Base-by-base conservation (phyloP, 1,140 invertebrate genomes). In the Aricia agestis region DNA sequence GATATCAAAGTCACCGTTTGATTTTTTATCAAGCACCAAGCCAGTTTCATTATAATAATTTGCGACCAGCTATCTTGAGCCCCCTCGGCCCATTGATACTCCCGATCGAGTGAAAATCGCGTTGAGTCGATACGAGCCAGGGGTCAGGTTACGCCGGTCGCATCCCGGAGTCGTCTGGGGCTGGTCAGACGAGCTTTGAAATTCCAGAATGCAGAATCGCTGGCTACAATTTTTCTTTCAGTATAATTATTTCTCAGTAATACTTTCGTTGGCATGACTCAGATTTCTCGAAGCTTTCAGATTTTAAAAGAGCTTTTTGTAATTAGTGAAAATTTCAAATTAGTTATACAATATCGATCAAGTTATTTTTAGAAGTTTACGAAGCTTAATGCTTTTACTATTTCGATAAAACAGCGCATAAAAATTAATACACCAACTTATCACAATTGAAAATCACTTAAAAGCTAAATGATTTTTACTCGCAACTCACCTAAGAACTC, bases 131-230 rank as follows among this genome's bases (percentile, higher is more conserved):
- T 74, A 52, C 36, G 70, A 67, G 71, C 17, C 69, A 59, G 69
- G 67, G 78, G 65, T 72, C 76, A 76, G 69, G 73, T 78, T 71
- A 76, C 42, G 70, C 63, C 78, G 78, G 78, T 72, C 73, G 78
- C 74, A 67, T 71, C 76, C 73, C 72, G 67, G 31, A 36, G 57
- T 45, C 45, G 52, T n/a, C 76, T 75, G 72, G 68, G 73, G 79
- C 87, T 82, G 85, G 87, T 89, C 79, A 77, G 76, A 90, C 87
- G 66, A 78, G 84, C 82, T 88, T 79, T 76, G 74, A 78, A 76
- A 77, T 76, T 76, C 82, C 84, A 85, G 85, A 87, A 82, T 83
- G 79, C 78, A 78, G 80, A 58, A 72, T 74, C 75, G 72, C 72
- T 76, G 82, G 82, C 87, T 83, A 84, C 81, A 82, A 84, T 19